A percentile compares a stretch with the other conserved stretches of the same genome.
phyloP scores from a whole-genome alignment of 2,113 vertebrate genomes.

The Scomber scombrus region DNA sequence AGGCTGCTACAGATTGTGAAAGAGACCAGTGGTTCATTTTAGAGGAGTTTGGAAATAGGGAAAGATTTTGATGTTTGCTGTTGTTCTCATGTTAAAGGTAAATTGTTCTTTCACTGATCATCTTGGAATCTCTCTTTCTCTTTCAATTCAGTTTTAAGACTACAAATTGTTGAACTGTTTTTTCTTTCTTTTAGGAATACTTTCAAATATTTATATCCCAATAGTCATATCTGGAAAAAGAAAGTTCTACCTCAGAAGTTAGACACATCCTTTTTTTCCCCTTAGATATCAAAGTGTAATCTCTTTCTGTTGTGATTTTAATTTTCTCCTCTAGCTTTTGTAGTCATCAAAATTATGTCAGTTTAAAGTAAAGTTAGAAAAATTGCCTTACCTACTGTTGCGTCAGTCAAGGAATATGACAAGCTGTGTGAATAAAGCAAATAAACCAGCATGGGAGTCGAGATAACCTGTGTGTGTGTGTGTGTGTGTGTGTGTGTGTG shows the following conservation, averaged over 20 bases:
- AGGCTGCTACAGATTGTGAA: background rate
- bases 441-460: slow-evolving; percentile 39
- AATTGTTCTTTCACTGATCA: too few species aligned
- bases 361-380: slow-evolving; percentile 11
- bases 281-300: background rate
- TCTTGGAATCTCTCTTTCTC: too few species aligned
- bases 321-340: background rate
- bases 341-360: background rate
- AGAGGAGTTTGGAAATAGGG: too few species aligned
- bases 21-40: too few species aligned
- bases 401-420: slow-evolving; percentile 34
- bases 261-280: background rate
- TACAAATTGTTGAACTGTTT: too few species aligned
- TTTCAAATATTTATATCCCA: background rate
- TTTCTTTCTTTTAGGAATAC: too few species aligned
- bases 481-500: slow-evolving; percentile 22
- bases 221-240: too few species aligned
- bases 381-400: slow-evolving; percentile 24
- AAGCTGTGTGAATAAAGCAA: slow-evolving; percentile 50
- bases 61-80: too few species aligned
- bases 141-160: too few species aligned
- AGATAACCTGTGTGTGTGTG: slow-evolving; percentile 24
- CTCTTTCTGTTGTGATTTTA: background rate
- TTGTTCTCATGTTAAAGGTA: too few species aligned
- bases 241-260: background rate